Evolutionary conservation across 1,140 invertebrate genomes (phyloP).

Genomic region (Hormaphis cornu): DNA sequence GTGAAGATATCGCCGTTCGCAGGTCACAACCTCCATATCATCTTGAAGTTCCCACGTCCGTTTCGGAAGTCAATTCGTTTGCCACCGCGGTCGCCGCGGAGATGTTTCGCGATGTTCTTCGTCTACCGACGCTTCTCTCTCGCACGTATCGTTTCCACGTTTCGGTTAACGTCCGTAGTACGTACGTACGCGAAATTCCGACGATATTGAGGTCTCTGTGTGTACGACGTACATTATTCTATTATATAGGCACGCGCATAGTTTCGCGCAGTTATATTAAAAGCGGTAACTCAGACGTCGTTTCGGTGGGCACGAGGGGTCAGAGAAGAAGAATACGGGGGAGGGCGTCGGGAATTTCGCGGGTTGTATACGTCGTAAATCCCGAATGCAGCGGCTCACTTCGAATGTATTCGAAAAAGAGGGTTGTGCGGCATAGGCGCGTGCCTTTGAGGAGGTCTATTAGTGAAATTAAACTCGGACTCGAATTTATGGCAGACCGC

Average conservation of each 20-base stretch:
- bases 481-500: constrained; percentile 8
- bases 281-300: constrained; percentile 12
- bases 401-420: background rate
- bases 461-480: constrained; percentile 24
- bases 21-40: no score
- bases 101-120: no score
- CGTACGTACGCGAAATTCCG: background rate
- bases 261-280: constrained; percentile 10
- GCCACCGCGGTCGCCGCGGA: background rate
- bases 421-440: no score
- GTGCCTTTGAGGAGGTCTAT: background rate
- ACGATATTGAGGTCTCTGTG: background rate
- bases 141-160: background rate
- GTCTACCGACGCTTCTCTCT: no score
- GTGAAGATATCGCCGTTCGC: no score
- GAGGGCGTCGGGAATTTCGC: constrained; percentile 9
- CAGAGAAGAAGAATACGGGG: no score
- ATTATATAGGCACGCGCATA: no score
- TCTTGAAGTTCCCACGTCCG: no score
- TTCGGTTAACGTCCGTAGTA: background rate
- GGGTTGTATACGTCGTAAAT: constrained; percentile 27
- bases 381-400: background rate
- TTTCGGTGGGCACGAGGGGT: constrained; percentile 19
- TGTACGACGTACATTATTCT: background rate
- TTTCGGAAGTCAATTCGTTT: no score